Conservation (phyloP, 1,140 invertebrate species). For the Amyelois transitella region DNA sequence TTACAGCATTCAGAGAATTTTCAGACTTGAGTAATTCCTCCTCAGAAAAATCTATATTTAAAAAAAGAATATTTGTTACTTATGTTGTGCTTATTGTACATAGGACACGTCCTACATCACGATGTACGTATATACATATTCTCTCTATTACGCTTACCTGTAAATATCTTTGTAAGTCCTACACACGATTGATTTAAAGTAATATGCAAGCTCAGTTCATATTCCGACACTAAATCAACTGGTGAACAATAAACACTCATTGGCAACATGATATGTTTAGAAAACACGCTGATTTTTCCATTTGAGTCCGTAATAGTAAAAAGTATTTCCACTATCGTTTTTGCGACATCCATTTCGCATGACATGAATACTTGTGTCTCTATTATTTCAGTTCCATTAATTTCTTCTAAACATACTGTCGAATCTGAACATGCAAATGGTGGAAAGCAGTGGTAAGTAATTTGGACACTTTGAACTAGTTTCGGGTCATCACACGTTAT, state of each 20-base stretch:
- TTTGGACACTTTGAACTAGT: slow-evolving; percentile 46
- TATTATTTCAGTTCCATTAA: slow-evolving; percentile 60
- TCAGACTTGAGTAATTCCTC: slow-evolving; percentile 33
- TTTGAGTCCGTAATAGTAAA: slow-evolving; percentile 43
- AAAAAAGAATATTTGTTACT: slow-evolving; percentile 8
- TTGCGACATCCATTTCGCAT: slow-evolving; percentile 33
- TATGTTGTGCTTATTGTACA: neutral
- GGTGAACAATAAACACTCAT: slow-evolving; percentile 43
- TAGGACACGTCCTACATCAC: neutral
- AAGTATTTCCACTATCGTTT: slow-evolving; percentile 38
- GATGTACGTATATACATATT: too few relatives aligned
- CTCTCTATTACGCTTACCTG: slow-evolving; percentile 31
- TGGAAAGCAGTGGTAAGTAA: slow-evolving; percentile 42
- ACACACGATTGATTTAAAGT: slow-evolving; percentile 29
- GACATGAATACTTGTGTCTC: slow-evolving; percentile 47
- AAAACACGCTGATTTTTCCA: slow-evolving; percentile 41
- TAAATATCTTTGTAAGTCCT: slow-evolving; percentile 46
- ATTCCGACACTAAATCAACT: slow-evolving; percentile 17
- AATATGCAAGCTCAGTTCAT: slow-evolving; percentile 34
- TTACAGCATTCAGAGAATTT: slow-evolving; percentile 19
- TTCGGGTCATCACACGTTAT: slow-evolving; percentile 50
- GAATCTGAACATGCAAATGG: slow-evolving; percentile 47
- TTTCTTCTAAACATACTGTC: slow-evolving; percentile 42
- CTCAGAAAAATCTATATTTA: slow-evolving; percentile 46
- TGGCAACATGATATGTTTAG: slow-evolving; percentile 38